These are phyloP conservation scores for Eilema caniola DNA, from an alignment of 2,888 invertebrate species.

Conservation along the genomic window DNA sequence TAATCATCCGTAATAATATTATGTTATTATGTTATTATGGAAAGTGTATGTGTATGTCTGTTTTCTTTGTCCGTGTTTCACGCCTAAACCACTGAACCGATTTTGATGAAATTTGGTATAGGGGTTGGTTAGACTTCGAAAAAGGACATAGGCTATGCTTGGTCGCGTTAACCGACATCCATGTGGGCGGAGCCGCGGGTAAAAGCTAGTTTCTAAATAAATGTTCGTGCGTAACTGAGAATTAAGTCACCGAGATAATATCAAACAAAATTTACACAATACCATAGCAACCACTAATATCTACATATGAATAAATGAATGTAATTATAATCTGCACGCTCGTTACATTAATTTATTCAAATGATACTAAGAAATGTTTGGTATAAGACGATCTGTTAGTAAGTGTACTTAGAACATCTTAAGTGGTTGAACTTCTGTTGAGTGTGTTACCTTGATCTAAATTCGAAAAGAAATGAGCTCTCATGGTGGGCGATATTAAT, in stretches of 20 bases:
- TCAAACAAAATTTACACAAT: conserved; percentile 5
- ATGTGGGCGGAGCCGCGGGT: too few relatives aligned
- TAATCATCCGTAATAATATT: too few relatives aligned
- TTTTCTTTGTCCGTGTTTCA: too few relatives aligned
- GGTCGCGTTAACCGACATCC: too few relatives aligned
- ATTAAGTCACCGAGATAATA: neutral
- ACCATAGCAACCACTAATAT: neutral
- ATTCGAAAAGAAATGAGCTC: conserved; percentile 54
- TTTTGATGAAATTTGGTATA: too few relatives aligned
- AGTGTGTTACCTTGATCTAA: conserved; percentile 63
- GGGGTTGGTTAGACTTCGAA: too few relatives aligned
- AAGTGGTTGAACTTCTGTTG: conserved; percentile 51
- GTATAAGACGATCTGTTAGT: conserved; percentile 27
- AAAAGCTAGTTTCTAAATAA: neutral
- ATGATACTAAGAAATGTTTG: conserved; percentile 15
- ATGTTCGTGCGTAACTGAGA: neutral
- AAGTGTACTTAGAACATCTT: conserved; percentile 40
- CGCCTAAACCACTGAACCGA: too few relatives aligned
- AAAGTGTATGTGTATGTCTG: too few relatives aligned
- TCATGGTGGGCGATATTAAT: conserved; percentile 61
- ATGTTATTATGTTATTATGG: too few relatives aligned
- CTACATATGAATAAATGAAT: conserved; percentile 19
- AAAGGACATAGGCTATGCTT: too few relatives aligned
- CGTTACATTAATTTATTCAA: conserved; percentile 17
- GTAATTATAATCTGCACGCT: conserved; percentile 10